phyloP scores from a whole-genome alignment of 2,888 invertebrate species.

The Pemphredon lugubris region DNA sequence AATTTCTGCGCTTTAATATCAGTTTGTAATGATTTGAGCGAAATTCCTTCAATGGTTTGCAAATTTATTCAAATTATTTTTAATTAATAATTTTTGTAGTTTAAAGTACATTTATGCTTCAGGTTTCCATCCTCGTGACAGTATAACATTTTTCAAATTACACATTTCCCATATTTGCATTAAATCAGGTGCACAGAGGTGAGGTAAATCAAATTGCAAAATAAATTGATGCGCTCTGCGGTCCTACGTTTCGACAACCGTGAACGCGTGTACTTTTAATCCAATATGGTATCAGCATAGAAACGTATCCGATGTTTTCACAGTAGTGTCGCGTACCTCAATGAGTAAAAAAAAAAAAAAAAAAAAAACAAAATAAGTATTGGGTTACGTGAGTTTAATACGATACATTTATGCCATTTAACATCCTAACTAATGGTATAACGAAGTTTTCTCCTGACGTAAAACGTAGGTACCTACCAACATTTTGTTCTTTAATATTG shows the following conservation, averaged over 20 bases:
- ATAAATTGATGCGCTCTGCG: conserved; percentile 5
- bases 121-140: too few species aligned
- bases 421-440: conserved; percentile 20
- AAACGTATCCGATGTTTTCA: neutral
- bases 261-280: conserved; percentile 20
- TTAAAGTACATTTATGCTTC: too few species aligned
- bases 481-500: too few species aligned
- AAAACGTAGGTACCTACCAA: too few species aligned
- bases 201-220: neutral
- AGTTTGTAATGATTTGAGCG: conserved; percentile 13
- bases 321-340: neutral
- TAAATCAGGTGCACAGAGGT: too few species aligned
- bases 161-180: too few species aligned
- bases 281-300: conserved; percentile 8
- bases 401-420: conserved; percentile 6
- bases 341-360: neutral
- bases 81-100: too few species aligned
- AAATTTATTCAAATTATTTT: too few species aligned
- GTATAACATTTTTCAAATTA: too few species aligned
- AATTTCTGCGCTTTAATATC: neutral
- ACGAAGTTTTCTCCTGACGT: too few species aligned
- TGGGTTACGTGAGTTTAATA: too few species aligned
- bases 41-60: too few species aligned
- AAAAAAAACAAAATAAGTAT: neutral
- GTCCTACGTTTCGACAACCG: conserved; percentile 8